Evolutionary conservation across 2,113 vertebrate species (phyloP).

Genomic region (Vombatus ursinus): DNA sequence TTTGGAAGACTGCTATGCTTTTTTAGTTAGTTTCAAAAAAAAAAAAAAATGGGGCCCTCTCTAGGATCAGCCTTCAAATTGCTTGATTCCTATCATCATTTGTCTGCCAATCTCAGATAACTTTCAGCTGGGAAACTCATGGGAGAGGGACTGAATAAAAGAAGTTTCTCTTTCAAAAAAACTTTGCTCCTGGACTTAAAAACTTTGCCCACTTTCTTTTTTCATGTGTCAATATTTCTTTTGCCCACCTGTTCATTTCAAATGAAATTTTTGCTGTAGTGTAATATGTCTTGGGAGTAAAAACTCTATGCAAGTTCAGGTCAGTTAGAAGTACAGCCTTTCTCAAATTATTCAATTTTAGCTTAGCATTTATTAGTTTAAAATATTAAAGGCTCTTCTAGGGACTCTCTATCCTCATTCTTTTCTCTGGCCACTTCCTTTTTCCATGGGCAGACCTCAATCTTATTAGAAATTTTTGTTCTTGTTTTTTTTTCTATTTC

Average conservation of each 20-base stretch:
- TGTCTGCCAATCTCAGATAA: not conserved
- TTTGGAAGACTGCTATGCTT: not conserved
- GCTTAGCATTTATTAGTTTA: not conserved
- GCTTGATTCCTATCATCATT: not conserved
- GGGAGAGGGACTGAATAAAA: constrained; percentile 13
- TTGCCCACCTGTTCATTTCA: constrained; percentile 24
- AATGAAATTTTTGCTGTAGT: not conserved
- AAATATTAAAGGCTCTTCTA: constrained; percentile 14
- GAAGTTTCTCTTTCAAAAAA: constrained; percentile 28
- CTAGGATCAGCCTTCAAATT: constrained; percentile 7
- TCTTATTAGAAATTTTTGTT: constrained; percentile 9
- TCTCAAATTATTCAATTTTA: constrained; percentile 22
- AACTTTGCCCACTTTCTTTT: constrained; percentile 1
- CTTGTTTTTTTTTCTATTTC: constrained; percentile 34
- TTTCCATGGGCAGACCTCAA: not conserved
- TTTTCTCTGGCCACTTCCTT: not conserved
- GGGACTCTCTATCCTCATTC: not conserved
- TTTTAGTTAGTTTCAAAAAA: not conserved
- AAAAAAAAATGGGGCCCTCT: constrained; percentile 16
- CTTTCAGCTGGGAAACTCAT: constrained; percentile 37
- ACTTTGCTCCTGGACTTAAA: constrained; percentile 19
- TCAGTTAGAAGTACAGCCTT: not conserved
- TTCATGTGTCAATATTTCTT: constrained; percentile 1
- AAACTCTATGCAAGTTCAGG: not conserved
- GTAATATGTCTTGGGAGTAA: constrained; percentile 8